These are phyloP conservation scores for Chrysomela aeneicollis DNA, from an alignment of 2,888 invertebrate genomes.

Conservation along the genomic window DNA sequence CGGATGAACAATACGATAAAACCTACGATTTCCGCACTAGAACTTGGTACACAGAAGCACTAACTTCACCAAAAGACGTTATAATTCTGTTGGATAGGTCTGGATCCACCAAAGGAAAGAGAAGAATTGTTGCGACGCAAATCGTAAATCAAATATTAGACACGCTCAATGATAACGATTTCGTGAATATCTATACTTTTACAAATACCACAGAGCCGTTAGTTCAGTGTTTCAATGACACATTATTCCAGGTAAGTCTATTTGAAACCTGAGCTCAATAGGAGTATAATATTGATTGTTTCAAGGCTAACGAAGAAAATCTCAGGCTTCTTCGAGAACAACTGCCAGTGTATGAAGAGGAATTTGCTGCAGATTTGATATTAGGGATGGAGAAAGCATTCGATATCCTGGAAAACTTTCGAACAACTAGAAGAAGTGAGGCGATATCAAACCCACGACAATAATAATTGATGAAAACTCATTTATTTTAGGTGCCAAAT, in stretches of 20 bases:
- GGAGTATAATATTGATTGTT: constrained; percentile 10
- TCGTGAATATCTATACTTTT: constrained; percentile 95
- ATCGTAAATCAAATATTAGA: constrained; percentile 89
- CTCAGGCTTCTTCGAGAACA: constrained; percentile 57
- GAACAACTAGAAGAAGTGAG: constrained; percentile 41
- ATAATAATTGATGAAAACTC: no score
- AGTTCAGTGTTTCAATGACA: constrained; percentile 89
- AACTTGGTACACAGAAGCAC: constrained; percentile 97
- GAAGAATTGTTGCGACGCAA: constrained; percentile 86
- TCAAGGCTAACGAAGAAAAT: constrained; percentile 60
- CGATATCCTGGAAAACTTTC: constrained; percentile 70
- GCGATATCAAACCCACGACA: constrained; percentile 16
- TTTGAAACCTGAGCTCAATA: constrained; percentile 63
- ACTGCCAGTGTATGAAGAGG: constrained; percentile 50
- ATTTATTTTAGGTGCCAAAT: constrained; percentile 57
- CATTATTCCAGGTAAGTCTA: constrained; percentile 71
- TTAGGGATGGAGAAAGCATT: constrained; percentile 76
- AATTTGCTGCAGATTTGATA: constrained; percentile 52
- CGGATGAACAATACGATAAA: constrained; percentile 62
- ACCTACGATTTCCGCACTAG: constrained; percentile 94
- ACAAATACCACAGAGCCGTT: constrained; percentile 79
- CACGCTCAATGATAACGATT: constrained; percentile 96
- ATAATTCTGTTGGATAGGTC: constrained; percentile 73
- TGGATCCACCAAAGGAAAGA: constrained; percentile 71
- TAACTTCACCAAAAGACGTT: constrained; percentile 96